phyloP scores from a whole-genome alignment of 2,797 vertebrate genomes.

The Petrocephalus sullivani region DNA sequence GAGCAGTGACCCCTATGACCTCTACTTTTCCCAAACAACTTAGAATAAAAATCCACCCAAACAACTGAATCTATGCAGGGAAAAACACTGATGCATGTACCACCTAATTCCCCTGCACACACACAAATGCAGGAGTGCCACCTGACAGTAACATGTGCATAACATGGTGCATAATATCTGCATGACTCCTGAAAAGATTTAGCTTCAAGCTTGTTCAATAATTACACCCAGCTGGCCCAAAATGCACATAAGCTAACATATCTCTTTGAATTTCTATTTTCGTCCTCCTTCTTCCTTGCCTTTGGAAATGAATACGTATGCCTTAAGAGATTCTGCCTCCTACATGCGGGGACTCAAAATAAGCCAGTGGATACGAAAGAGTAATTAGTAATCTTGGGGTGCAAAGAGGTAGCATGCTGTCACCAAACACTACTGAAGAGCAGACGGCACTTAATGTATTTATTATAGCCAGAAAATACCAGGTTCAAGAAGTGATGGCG shows the following conservation, averaged over 20 bases:
- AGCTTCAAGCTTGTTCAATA: not conserved
- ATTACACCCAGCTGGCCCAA: not conserved
- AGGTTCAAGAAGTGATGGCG: not conserved
- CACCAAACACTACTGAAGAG: not conserved
- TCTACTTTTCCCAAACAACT: not conserved
- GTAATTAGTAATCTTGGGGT: not conserved
- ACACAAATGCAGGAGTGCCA: not conserved
- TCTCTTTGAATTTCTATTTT: slow-evolving; percentile 1
- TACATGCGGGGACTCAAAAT: slow-evolving; percentile 7
- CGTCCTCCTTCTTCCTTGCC: not conserved
- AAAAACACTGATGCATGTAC: not conserved
- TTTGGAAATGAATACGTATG: slow-evolving; percentile 13
- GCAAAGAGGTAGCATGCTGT: not conserved
- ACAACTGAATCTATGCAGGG: not conserved
- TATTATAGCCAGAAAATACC: not conserved
- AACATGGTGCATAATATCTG: not conserved
- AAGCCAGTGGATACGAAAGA: not conserved
- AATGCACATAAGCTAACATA: slow-evolving; percentile 8
- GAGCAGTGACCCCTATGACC: not conserved
- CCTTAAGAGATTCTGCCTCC: slow-evolving; percentile 26
- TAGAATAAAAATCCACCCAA: not conserved
- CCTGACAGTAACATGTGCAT: not conserved
- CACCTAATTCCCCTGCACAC: not conserved
- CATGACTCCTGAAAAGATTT: not conserved
- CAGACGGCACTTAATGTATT: not conserved